Conservation (phyloP, 2,888 invertebrate genomes). For the Ganaspis brasiliensis region DNA sequence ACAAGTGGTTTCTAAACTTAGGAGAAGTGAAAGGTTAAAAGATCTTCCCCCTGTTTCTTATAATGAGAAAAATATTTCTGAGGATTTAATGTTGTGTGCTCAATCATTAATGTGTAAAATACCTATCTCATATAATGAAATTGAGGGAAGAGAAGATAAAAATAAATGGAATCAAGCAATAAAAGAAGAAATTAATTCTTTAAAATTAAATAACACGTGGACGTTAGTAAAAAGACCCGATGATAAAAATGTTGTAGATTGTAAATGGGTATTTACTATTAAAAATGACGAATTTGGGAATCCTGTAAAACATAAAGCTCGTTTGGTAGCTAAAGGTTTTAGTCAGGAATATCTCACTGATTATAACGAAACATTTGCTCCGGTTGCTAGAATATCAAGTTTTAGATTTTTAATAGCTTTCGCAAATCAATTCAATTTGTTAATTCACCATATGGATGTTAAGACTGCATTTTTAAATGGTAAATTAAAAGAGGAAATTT, state of each 20-base stretch:
- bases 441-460: conserved; percentile 57
- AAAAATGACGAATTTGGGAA: conserved; percentile 49
- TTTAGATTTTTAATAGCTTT: conserved; percentile 57
- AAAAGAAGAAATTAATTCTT: conserved; percentile 25
- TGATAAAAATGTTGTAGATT: conserved; percentile 51
- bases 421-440: conserved; percentile 55
- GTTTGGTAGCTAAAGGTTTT: conserved; percentile 44
- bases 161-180: conserved; percentile 27
- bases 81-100: conserved; percentile 15
- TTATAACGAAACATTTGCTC: conserved; percentile 55
- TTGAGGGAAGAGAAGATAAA: conserved; percentile 8
- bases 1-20: conserved; percentile 21
- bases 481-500: conserved; percentile 55
- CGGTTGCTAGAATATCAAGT: conserved; percentile 55
- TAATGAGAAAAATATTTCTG: conserved; percentile 24
- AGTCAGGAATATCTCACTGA: conserved; percentile 52
- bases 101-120: conserved; percentile 7
- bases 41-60: conserved; percentile 21
- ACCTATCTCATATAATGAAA: conserved; percentile 16
- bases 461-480: conserved; percentile 54
- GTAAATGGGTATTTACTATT: conserved; percentile 49
- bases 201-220: conserved; percentile 31
- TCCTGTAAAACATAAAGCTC: conserved; percentile 46
- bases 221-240: conserved; percentile 12
- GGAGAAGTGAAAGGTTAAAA: conserved; percentile 49